Evolutionary conservation across 2,797 vertebrate species (phyloP).

Genomic region (Characodon lateralis): DNA sequence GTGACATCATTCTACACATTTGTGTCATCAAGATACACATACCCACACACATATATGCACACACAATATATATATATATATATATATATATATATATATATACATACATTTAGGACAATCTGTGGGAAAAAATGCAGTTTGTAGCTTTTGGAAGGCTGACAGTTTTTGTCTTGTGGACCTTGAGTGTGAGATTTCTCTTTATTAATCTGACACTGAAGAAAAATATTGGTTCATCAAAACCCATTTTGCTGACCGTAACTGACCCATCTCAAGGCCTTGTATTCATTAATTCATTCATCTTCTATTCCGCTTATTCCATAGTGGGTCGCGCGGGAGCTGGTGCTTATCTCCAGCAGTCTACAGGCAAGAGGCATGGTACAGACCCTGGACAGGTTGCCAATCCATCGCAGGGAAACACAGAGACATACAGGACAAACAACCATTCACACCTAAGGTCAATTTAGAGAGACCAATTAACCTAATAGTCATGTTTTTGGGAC

Average conservation of each 20-base stretch:
- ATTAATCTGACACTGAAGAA: not conserved
- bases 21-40: constrained; percentile 5
- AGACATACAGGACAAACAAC: no score
- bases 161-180: not conserved
- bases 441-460: no score
- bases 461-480: no score
- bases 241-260: not conserved
- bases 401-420: no score
- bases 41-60: no score
- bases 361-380: no score
- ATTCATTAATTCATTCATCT: not conserved
- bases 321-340: no score
- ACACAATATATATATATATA: no score
- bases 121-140: not conserved
- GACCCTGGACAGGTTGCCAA: no score
- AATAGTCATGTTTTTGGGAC: no score
- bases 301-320: no score
- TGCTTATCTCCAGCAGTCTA: no score
- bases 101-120: not conserved
- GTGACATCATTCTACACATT: constrained; percentile 26
- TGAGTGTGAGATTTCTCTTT: not conserved
- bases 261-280: not conserved
- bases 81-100: not conserved
- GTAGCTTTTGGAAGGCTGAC: not conserved
- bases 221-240: not conserved